Conservation (phyloP, 37 sponge, comb jelly and placozoan species). For the Crambe crambe region DNA sequence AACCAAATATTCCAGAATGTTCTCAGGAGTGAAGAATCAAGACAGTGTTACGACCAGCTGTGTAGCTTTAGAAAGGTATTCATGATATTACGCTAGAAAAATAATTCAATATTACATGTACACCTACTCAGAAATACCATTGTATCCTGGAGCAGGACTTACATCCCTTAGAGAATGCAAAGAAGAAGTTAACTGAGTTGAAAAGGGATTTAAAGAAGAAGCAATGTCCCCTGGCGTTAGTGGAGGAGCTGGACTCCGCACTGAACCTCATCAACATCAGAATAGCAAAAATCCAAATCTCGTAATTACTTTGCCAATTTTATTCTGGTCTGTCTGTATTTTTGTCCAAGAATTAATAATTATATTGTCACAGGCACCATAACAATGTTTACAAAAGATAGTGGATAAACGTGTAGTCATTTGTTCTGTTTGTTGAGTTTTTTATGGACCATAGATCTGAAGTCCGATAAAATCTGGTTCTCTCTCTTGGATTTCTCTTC, state of each 20-base stretch:
- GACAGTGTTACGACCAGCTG: slow-evolving; percentile 73
- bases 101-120: background rate
- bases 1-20: slow-evolving; percentile 87
- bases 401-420: no score
- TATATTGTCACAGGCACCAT: no score
- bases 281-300: background rate
- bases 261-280: slow-evolving; percentile 37
- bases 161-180: slow-evolving; percentile 32
- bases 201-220: slow-evolving; percentile 43
- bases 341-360: background rate
- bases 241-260: slow-evolving; percentile 49
- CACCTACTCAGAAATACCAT: slow-evolving; percentile 31
- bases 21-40: slow-evolving; percentile 48
- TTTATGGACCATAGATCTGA: slow-evolving; percentile 93
- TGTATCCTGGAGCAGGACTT: slow-evolving; percentile 21
- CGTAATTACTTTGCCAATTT: background rate
- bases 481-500: slow-evolving; percentile 97
- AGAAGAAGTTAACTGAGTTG: slow-evolving; percentile 30
- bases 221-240: slow-evolving; percentile 36
- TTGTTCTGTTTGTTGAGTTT: slow-evolving; percentile 61
- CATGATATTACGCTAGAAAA: background rate
- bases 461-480: slow-evolving; percentile 86
- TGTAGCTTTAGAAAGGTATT: slow-evolving; percentile 79
- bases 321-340: background rate
- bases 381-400: no score